These are phyloP conservation scores for Nematopogon swammerdamellus DNA, from an alignment of 2,888 invertebrate species.

Conservation along the genomic window DNA sequence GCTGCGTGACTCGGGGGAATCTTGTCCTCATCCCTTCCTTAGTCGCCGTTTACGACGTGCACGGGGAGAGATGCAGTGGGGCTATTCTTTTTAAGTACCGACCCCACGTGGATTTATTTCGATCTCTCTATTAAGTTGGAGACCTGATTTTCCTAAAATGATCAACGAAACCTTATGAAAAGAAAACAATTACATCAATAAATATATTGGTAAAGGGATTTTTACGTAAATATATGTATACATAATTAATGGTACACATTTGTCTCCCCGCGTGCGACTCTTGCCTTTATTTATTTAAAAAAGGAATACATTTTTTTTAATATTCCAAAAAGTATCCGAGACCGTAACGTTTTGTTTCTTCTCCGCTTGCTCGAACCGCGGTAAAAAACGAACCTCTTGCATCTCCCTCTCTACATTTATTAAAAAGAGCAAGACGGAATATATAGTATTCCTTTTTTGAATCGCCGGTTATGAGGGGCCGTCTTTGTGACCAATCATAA, in stretches of 20 bases:
- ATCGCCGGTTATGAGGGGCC: constrained; percentile 12
- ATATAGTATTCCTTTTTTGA: background rate
- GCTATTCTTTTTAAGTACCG: no score
- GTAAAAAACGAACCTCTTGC: background rate
- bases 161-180: background rate
- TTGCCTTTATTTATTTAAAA: constrained; percentile 21
- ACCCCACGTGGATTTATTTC: no score
- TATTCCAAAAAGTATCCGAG: constrained; percentile 23
- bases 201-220: constrained; percentile 11
- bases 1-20: no score
- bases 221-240: constrained; percentile 27
- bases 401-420: background rate
- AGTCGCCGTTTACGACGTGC: no score
- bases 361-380: constrained; percentile 22
- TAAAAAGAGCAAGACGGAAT: background rate
- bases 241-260: constrained; percentile 25
- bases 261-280: constrained; percentile 34
- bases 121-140: no score
- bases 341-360: constrained; percentile 37
- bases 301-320: constrained; percentile 24
- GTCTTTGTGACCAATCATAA: constrained; percentile 27
- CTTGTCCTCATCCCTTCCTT: no score
- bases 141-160: no score
- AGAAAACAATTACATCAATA: background rate
- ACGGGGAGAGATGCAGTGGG: no score